phyloP scores from a whole-genome alignment of 1,140 invertebrate species.

The Pseudomyrmex concolor region DNA sequence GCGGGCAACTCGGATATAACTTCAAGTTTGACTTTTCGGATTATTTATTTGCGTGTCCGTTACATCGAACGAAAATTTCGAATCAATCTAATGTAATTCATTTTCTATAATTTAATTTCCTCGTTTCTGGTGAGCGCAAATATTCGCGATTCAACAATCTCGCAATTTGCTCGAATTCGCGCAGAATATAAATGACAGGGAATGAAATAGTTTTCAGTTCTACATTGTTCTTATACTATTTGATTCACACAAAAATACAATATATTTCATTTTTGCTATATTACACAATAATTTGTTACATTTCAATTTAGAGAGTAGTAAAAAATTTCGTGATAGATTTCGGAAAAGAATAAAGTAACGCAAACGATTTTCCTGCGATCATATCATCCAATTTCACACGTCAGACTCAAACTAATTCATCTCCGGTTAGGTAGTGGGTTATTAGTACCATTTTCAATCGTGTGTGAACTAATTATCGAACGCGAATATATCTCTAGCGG shows the following conservation, averaged over 20 bases:
- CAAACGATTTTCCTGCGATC: neutral
- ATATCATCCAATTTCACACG: neutral
- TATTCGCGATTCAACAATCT: slow-evolving; percentile 14
- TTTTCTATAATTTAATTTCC: neutral
- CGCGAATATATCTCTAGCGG: neutral
- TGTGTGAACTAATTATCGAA: slow-evolving; percentile 23
- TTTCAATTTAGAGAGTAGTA: neutral
- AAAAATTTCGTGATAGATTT: neutral
- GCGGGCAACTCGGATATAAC: slow-evolving; percentile 22
- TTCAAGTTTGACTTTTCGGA: slow-evolving; percentile 17
- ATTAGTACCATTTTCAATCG: neutral
- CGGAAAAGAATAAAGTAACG: neutral
- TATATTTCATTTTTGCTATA: neutral
- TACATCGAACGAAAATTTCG: neutral
- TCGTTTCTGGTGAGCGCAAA: slow-evolving; percentile 1
- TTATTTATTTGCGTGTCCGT: slow-evolving; percentile 12
- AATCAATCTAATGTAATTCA: slow-evolving; percentile 4
- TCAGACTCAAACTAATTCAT: neutral
- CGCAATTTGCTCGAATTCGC: neutral
- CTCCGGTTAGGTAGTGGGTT: slow-evolving; percentile 35
- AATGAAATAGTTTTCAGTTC: neutral
- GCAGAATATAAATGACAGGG: slow-evolving; percentile 18
- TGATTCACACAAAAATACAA: neutral
- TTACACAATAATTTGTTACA: slow-evolving; percentile 2
- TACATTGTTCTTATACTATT: neutral